phyloP scores from a whole-genome alignment of 2,888 invertebrate genomes.

The Mythimna loreyi region DNA sequence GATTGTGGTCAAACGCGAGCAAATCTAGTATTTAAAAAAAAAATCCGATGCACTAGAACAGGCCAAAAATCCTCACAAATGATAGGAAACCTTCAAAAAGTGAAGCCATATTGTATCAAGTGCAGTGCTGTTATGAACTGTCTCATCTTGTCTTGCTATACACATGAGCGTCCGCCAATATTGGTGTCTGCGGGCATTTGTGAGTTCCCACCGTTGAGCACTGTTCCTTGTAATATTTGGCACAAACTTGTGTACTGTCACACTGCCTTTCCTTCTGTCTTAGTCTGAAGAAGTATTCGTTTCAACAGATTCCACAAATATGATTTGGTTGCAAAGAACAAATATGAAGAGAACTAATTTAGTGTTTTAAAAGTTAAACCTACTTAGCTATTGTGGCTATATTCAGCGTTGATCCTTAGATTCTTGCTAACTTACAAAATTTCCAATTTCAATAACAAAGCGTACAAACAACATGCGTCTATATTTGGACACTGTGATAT shows the following conservation, averaged over 20 bases:
- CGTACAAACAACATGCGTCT: too few species aligned
- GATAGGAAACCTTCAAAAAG: not conserved
- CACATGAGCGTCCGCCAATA: too few species aligned
- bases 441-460: not conserved
- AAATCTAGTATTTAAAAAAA: too few species aligned
- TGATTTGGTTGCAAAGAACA: conserved; percentile 9
- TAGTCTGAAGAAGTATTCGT: not conserved
- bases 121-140: too few species aligned
- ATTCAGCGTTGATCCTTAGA: not conserved
- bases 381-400: conserved; percentile 20
- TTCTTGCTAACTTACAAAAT: not conserved
- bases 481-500: too few species aligned
- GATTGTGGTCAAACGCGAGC: too few species aligned
- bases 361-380: not conserved
- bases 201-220: not conserved
- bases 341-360: conserved; percentile 1
- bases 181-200: not conserved
- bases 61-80: not conserved
- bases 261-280: not conserved
- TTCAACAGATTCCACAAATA: not conserved
- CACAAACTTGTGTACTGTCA: not conserved
- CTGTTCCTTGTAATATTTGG: too few species aligned
- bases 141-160: too few species aligned
- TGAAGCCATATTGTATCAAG: too few species aligned
- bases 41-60: not conserved